phyloP scores from a whole-genome alignment of 2,113 vertebrate genomes.

The Callipepla californica region DNA sequence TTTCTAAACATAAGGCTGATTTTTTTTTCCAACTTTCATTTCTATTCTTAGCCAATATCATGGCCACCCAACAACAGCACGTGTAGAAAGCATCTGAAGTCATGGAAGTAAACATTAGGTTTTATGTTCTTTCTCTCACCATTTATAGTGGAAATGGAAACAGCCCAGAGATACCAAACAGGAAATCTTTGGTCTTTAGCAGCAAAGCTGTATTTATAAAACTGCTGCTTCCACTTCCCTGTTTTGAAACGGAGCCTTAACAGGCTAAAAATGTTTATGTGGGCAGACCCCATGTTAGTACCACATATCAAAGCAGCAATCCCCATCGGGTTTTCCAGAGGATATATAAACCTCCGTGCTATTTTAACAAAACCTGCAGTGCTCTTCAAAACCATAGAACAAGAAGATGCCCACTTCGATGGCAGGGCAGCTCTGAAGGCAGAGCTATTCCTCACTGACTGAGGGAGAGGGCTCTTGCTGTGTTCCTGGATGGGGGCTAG shows the following conservation, averaged over 20 bases:
- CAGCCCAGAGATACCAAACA: background rate
- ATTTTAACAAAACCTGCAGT: background rate
- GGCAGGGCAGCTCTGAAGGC: background rate
- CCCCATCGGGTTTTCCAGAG: accelerated
- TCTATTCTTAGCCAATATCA: slow-evolving; percentile 1
- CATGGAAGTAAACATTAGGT: slow-evolving; percentile 13
- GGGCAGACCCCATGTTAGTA: background rate
- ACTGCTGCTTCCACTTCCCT: background rate
- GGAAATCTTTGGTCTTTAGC: slow-evolving; percentile 41
- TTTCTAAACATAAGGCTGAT: background rate
- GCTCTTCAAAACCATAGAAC: background rate
- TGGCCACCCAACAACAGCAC: background rate
- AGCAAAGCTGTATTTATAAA: slow-evolving; percentile 26
- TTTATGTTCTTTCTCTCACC: background rate
- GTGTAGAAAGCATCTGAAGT: background rate
- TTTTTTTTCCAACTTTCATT: background rate
- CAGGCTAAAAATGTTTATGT: background rate
- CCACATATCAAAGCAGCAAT: background rate
- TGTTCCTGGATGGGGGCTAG: accelerated
- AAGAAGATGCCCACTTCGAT: background rate
- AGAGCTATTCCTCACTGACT: accelerated
- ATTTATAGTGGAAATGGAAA: slow-evolving; percentile 8
- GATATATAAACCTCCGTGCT: background rate
- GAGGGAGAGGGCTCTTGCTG: background rate
- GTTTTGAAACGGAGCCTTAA: background rate